These are phyloP conservation scores for Lophius americanus DNA, from an alignment of 2,797 vertebrate species.

Conservation along the genomic window DNA sequence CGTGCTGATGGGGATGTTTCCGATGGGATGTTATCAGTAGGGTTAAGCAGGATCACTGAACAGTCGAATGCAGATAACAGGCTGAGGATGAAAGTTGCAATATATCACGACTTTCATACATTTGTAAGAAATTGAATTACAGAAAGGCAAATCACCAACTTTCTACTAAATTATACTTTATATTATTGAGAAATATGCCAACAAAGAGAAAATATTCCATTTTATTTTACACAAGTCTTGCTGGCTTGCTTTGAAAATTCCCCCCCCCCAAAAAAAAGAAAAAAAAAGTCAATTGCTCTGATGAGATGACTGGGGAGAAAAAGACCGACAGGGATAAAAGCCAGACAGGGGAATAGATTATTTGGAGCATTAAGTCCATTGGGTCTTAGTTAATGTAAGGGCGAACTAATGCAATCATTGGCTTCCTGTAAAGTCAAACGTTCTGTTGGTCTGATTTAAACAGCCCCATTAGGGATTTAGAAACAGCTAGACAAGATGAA, in stretches of 20 bases:
- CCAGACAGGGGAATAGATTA: slow-evolving; percentile 52
- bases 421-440: slow-evolving; percentile 51
- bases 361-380: slow-evolving; percentile 57
- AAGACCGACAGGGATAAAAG: slow-evolving; percentile 43
- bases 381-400: slow-evolving; percentile 39
- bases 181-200: no score
- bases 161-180: no score
- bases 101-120: slow-evolving; percentile 15
- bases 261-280: slow-evolving; percentile 10
- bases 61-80: slow-evolving; percentile 6
- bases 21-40: slow-evolving; percentile 31
- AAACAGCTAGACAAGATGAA: slow-evolving; percentile 54
- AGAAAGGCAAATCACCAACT: background rate
- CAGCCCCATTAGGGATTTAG: slow-evolving; percentile 55
- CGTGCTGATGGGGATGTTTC: slow-evolving; percentile 30
- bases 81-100: background rate
- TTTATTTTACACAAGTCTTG: no score
- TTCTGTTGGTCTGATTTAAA: slow-evolving; percentile 57
- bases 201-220: no score
- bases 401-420: slow-evolving; percentile 64
- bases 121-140: slow-evolving; percentile 19
- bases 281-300: slow-evolving; percentile 36
- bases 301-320: slow-evolving; percentile 44
- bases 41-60: slow-evolving; percentile 39
- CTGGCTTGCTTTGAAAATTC: no score